phyloP scores from a whole-genome alignment of 2,888 invertebrate species.

The Tigriopus californicus region DNA sequence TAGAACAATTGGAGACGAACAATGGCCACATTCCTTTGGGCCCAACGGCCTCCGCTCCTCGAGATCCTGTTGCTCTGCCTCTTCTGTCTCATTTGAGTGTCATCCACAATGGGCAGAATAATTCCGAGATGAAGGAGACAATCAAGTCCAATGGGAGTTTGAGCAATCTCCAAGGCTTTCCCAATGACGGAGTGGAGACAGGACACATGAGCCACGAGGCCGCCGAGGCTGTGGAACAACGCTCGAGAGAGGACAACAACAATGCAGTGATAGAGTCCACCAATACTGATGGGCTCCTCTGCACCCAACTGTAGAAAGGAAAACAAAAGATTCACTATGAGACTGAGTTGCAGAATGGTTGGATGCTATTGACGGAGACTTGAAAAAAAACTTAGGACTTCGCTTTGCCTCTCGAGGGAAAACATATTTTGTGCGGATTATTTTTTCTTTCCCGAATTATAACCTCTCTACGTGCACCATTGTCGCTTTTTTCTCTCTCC shows the following conservation, averaged over 20 bases:
- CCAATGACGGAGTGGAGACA: neutral
- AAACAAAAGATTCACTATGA: neutral
- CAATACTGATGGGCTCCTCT: neutral
- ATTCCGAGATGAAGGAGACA: neutral
- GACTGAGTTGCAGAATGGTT: too few species aligned
- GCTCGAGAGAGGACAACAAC: neutral
- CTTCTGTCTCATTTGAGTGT: neutral
- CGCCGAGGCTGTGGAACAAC: neutral
- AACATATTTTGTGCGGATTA: too few species aligned
- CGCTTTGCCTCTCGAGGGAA: too few species aligned
- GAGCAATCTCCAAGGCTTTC: neutral
- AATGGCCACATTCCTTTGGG: too few species aligned
- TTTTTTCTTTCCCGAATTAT: too few species aligned
- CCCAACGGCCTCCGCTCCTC: neutral
- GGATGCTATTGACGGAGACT: too few species aligned
- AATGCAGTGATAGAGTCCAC: neutral
- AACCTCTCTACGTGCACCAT: too few species aligned
- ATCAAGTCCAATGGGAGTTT: neutral
- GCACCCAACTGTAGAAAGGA: neutral
- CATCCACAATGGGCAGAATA: neutral
- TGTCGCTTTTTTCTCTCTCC: too few species aligned
- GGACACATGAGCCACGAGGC: neutral
- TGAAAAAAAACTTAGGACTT: too few species aligned
- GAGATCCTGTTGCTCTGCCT: neutral
- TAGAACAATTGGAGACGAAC: neutral